Evolutionary conservation across 2,888 invertebrate species (phyloP).

Genomic region (Monopis laevigella): DNA sequence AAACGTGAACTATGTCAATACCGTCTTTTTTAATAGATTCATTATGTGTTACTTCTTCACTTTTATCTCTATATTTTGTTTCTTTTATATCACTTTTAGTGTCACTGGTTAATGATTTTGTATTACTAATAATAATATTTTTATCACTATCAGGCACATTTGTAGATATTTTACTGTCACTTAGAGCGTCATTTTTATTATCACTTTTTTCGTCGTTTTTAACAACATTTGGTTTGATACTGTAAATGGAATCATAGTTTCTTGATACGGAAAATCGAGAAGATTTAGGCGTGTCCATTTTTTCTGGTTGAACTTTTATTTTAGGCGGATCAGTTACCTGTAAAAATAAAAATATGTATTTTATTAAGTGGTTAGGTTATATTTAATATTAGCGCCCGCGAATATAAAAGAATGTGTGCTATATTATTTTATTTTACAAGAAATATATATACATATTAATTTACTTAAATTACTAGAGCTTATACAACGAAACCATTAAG

Average conservation of each 20-base stretch:
- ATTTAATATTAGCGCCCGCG: no score
- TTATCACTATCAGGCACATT: constrained; percentile 16
- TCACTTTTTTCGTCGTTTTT: constrained; percentile 11
- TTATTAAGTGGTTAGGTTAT: no score
- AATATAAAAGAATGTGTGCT: no score
- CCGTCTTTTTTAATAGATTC: constrained; percentile 27
- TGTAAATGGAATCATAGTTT: constrained; percentile 49
- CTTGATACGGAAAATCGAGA: constrained; percentile 55
- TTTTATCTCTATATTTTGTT: constrained; percentile 25
- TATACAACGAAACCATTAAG: no score
- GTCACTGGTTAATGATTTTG: no score
- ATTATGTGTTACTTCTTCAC: constrained; percentile 32
- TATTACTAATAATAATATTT: constrained; percentile 1
- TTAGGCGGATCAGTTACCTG: constrained; percentile 52
- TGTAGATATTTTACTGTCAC: background rate
- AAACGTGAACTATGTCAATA: constrained; percentile 28
- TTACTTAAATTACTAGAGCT: no score
- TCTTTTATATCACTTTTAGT: constrained; percentile 7
- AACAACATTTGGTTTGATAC: constrained; percentile 24
- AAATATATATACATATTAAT: no score
- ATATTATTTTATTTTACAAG: no score
- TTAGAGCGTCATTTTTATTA: constrained; percentile 1
- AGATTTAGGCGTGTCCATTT: constrained; percentile 62
- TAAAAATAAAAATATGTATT: constrained; percentile 4
- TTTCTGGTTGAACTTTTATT: constrained; percentile 66